These are phyloP conservation scores for Caenorhabditis sp. DNA, from an alignment of 2,888 invertebrate genomes.

Conservation along the genomic window DNA sequence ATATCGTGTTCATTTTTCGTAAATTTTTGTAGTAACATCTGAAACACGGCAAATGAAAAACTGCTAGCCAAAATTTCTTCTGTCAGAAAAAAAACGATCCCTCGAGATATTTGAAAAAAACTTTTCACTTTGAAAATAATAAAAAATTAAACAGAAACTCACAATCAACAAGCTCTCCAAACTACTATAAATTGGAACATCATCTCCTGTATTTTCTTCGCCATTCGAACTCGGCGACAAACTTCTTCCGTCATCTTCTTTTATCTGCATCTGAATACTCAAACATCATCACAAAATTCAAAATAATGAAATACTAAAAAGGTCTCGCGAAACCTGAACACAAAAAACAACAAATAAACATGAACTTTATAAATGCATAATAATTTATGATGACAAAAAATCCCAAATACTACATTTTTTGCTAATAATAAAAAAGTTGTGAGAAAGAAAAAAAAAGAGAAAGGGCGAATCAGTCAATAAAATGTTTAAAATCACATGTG, in stretches of 20 bases:
- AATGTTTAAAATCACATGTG: constrained; percentile 3
- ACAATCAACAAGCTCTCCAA: constrained; percentile 27
- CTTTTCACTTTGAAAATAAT: too few species aligned
- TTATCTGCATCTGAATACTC: constrained; percentile 18
- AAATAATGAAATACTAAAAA: not conserved
- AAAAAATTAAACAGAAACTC: not conserved
- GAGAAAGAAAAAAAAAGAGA: constrained; percentile 5
- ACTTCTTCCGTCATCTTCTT: constrained; percentile 8
- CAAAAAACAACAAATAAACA: not conserved
- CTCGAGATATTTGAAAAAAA: too few species aligned
- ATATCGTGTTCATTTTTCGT: too few species aligned
- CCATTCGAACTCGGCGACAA: not conserved
- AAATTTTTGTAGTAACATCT: too few species aligned
- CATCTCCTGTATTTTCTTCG: constrained; percentile 8
- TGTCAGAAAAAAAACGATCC: too few species aligned
- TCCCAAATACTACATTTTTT: constrained; percentile 1
- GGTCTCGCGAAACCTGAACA: not conserved
- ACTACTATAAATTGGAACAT: constrained; percentile 25
- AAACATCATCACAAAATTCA: not conserved
- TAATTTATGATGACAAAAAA: not conserved
- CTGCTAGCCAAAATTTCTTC: too few species aligned
- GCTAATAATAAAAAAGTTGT: not conserved
- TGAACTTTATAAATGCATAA: not conserved
- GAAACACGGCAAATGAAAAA: too few species aligned
- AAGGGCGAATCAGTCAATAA: constrained; percentile 2